phyloP scores from a whole-genome alignment of 2,797 vertebrate species.

The Prionace glauca region DNA sequence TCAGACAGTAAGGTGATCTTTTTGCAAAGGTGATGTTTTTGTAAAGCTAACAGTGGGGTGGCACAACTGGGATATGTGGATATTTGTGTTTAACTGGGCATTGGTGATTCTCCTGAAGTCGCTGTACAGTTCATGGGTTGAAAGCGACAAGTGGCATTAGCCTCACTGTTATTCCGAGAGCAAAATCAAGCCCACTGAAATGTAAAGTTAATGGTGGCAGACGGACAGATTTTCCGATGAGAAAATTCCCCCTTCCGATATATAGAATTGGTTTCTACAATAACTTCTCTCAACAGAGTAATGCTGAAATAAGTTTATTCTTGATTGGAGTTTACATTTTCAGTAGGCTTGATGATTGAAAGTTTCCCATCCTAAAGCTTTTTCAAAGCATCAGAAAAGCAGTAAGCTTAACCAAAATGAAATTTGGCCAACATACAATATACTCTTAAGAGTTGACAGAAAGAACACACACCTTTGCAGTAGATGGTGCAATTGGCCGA shows the following conservation, averaged over 20 bases:
- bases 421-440: not conserved
- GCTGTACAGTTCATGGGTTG: not conserved
- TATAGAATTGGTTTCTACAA: not conserved
- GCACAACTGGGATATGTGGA: not conserved
- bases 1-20: too few relatives aligned
- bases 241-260: not conserved
- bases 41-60: not conserved
- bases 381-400: not conserved
- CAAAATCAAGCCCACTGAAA: not conserved
- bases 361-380: not conserved
- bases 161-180: not conserved
- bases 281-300: not conserved
- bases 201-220: not conserved
- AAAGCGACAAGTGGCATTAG: not conserved
- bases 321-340: not conserved
- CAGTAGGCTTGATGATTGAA: not conserved
- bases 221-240: not conserved
- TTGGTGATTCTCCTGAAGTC: not conserved
- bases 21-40: not conserved
- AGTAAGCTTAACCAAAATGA: not conserved
- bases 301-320: not conserved
- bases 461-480: slow-evolving; percentile 66
- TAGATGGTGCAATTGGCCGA: slow-evolving; percentile 74
- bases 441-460: not conserved
- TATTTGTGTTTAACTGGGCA: not conserved